These are phyloP conservation scores for Octodonta nipae DNA, from an alignment of 2,888 invertebrate species.

Conservation along the genomic window DNA sequence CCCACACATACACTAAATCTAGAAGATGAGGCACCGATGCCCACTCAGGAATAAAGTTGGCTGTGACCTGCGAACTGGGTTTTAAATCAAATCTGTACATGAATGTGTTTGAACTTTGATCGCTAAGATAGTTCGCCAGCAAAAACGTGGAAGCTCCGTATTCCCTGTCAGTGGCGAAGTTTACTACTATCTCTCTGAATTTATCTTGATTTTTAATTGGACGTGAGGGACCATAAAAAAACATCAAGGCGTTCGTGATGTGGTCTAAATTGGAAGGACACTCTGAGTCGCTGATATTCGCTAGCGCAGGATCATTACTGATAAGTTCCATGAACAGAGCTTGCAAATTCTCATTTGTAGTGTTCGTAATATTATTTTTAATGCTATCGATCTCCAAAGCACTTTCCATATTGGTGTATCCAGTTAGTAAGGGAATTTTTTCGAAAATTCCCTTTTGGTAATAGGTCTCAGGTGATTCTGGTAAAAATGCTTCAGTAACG, in stretches of 20 bases:
- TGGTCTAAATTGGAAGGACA: slow-evolving; percentile 47
- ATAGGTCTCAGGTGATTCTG: slow-evolving; percentile 50
- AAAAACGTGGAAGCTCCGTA: slow-evolving; percentile 59
- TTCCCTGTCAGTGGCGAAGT: slow-evolving; percentile 58
- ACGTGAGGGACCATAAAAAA: slow-evolving; percentile 60
- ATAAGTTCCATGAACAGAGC: slow-evolving; percentile 50
- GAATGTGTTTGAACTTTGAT: slow-evolving; percentile 45
- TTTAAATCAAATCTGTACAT: slow-evolving; percentile 66
- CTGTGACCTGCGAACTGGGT: slow-evolving; percentile 50
- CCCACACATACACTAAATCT: slow-evolving; percentile 70
- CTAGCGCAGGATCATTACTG: slow-evolving; percentile 45
- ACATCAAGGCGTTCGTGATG: slow-evolving; percentile 58
- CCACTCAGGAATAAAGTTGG: slow-evolving; percentile 60
- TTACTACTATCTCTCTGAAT: slow-evolving; percentile 51
- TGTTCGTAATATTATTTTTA: slow-evolving; percentile 42
- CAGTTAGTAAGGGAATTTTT: slow-evolving; percentile 56
- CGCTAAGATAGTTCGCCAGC: slow-evolving; percentile 51
- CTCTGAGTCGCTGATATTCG: slow-evolving; percentile 40
- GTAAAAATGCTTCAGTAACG: slow-evolving; percentile 48
- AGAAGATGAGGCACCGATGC: slow-evolving; percentile 69
- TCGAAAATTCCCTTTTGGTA: slow-evolving; percentile 49
- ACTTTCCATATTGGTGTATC: slow-evolving; percentile 70
- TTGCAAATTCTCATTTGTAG: slow-evolving; percentile 36
- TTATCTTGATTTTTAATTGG: slow-evolving; percentile 47
- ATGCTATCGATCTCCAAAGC: slow-evolving; percentile 47